Evolutionary conservation across 2,888 invertebrate genomes (phyloP).

Genomic region (Hecatera dysodea): DNA sequence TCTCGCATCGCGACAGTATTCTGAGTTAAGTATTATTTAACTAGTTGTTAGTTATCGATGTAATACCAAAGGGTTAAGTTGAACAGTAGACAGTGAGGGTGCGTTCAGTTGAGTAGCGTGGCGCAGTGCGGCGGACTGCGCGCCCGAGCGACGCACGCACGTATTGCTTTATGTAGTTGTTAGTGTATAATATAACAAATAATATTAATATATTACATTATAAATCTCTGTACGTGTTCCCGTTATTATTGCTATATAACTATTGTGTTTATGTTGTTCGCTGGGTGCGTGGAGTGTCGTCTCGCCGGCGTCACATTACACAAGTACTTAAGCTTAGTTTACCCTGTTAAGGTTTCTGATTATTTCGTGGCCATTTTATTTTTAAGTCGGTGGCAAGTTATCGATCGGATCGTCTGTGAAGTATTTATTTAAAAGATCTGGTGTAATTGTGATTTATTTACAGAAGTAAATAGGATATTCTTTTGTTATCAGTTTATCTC

Average conservation of each 20-base stretch:
- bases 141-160: conserved; percentile 79
- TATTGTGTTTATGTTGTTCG: conserved; percentile 65
- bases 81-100: conserved; percentile 50
- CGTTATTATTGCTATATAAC: conserved; percentile 67
- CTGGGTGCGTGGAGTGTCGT: conserved; percentile 58
- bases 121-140: conserved; percentile 47
- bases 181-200: conserved; percentile 79
- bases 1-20: conserved; percentile 67
- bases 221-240: conserved; percentile 82
- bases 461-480: background rate
- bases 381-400: conserved; percentile 46
- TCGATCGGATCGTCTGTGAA: conserved; percentile 24
- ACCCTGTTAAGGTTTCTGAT: conserved; percentile 48
- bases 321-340: conserved; percentile 63
- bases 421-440: conserved; percentile 21
- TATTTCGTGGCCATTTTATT: conserved; percentile 66
- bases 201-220: conserved; percentile 71
- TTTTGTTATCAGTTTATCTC: conserved; percentile 12
- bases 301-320: conserved; percentile 57
- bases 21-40: conserved; percentile 74
- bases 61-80: conserved; percentile 79
- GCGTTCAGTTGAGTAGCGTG: conserved; percentile 68
- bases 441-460: conserved; percentile 6
- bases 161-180: conserved; percentile 88
- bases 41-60: conserved; percentile 70